phyloP scores from a whole-genome alignment of 2,888 invertebrate genomes.

The Trichacis sp. region DNA sequence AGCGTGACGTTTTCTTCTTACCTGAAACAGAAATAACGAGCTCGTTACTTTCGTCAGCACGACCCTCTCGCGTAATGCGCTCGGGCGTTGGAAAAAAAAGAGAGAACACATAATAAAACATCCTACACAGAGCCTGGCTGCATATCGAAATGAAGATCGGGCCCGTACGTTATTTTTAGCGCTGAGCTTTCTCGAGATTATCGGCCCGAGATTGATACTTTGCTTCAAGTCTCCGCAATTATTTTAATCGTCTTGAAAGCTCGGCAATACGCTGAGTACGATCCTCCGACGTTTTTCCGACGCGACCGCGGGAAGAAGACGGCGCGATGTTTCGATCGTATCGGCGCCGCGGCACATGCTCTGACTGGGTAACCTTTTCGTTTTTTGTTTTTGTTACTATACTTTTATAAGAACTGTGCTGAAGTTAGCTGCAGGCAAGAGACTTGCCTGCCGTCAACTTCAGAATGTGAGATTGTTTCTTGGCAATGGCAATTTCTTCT shows the following conservation, averaged over 20 bases:
- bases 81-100: conserved; percentile 24
- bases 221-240: conserved; percentile 17
- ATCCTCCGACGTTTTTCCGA: not conserved
- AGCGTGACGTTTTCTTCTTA: conserved; percentile 49
- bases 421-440: too few species aligned
- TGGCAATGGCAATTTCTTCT: too few species aligned
- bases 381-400: too few species aligned
- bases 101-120: not conserved
- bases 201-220: conserved; percentile 29
- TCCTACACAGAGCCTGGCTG: conserved; percentile 28
- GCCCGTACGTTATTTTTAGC: conserved; percentile 35
- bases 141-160: conserved; percentile 42
- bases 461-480: too few species aligned
- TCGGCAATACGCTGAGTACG: conserved; percentile 6
- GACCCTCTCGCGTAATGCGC: conserved; percentile 41
- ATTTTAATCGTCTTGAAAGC: conserved; percentile 12
- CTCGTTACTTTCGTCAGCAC: conserved; percentile 48
- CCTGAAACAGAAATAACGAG: conserved; percentile 55
- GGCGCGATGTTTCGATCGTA: conserved; percentile 4
- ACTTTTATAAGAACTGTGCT: too few species aligned
- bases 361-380: not conserved
- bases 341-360: not conserved
- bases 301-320: not conserved
- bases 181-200: conserved; percentile 35
- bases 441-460: too few species aligned